Evolutionary conservation across 2,797 vertebrate genomes (phyloP).

Genomic region (Falco concolor): DNA sequence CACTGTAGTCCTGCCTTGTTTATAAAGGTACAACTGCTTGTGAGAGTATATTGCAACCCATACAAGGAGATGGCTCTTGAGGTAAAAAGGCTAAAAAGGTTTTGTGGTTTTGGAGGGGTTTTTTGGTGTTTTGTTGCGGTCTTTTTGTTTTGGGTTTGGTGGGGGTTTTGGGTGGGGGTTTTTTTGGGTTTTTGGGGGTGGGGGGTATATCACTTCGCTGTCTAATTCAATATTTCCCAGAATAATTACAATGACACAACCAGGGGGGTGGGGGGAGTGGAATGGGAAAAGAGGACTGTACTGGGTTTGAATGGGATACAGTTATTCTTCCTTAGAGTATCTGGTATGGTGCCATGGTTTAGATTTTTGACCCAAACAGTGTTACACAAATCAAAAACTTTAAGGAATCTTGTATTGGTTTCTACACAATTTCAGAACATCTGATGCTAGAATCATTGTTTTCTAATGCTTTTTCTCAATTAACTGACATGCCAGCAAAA

Average conservation of each 20-base stretch:
- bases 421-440: neutral
- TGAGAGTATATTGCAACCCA: neutral
- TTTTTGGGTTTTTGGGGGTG: neutral
- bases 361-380: neutral
- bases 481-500: neutral
- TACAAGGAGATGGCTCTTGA: neutral
- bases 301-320: neutral
- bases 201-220: neutral
- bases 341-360: neutral
- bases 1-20: neutral
- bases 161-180: too few relatives aligned
- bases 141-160: too few relatives aligned
- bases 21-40: accelerated
- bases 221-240: neutral
- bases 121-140: too few relatives aligned
- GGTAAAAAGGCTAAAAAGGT: neutral
- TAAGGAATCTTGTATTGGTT: neutral
- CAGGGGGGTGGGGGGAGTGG: accelerated
- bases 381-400: neutral
- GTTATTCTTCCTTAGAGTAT: neutral
- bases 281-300: neutral
- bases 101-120: too few relatives aligned
- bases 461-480: neutral
- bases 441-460: neutral
- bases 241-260: neutral